Evolutionary conservation across 2,797 vertebrate genomes (phyloP).

Genomic region (Takifugu ocellatus): DNA sequence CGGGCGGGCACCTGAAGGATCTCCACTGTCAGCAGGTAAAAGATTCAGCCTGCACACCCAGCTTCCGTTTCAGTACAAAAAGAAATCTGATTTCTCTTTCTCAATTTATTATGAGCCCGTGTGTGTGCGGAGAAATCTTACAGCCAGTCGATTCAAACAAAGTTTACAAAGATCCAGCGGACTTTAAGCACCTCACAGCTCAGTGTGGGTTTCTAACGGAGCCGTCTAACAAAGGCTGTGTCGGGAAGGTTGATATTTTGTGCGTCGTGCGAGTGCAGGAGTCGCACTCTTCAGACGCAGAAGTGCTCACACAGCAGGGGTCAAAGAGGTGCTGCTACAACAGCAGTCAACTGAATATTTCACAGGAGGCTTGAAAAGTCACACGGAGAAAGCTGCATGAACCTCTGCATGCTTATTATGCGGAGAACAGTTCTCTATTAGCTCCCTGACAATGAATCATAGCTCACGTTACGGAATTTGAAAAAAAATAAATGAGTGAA

Average conservation of each 20-base stretch:
- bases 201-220: background rate
- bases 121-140: constrained; percentile 26
- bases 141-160: constrained; percentile 40
- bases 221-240: too few relatives aligned
- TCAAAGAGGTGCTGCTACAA: constrained; percentile 30
- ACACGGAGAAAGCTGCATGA: constrained; percentile 32
- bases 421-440: constrained; percentile 32
- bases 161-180: constrained; percentile 1
- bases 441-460: constrained; percentile 34
- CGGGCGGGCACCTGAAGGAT: constrained; percentile 63
- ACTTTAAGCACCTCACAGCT: constrained; percentile 28
- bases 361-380: constrained; percentile 28
- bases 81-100: constrained; percentile 52
- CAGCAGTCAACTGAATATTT: constrained; percentile 47
- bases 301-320: constrained; percentile 17
- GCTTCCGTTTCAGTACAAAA: constrained; percentile 48
- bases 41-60: constrained; percentile 36
- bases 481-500: background rate
- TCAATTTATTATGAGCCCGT: constrained; percentile 55
- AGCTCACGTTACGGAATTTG: constrained; percentile 20
- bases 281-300: constrained; percentile 25
- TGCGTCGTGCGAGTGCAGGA: constrained; percentile 20
- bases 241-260: too few relatives aligned
- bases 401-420: constrained; percentile 33
- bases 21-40: constrained; percentile 43